These are phyloP conservation scores for Synanthedon formicaeformis DNA, from an alignment of 2,888 invertebrate genomes.

Conservation along the genomic window DNA sequence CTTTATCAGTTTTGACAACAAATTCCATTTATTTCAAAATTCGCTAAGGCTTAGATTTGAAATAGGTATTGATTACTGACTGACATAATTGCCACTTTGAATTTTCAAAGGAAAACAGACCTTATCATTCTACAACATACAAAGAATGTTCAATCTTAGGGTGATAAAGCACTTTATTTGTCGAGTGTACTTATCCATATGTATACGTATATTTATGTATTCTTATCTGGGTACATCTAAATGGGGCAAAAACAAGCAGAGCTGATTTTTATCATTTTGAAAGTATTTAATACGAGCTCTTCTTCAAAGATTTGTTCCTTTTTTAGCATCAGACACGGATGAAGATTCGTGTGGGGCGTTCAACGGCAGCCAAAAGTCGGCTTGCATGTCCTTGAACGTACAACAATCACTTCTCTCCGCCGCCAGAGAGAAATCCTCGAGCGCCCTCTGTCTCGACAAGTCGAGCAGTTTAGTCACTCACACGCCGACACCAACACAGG, in stretches of 20 bases:
- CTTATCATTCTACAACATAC: too few relatives aligned
- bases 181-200: too few relatives aligned
- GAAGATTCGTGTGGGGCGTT: conserved; percentile 63
- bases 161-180: too few relatives aligned
- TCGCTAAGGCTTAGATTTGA: too few relatives aligned
- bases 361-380: conserved; percentile 63
- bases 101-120: too few relatives aligned
- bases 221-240: neutral
- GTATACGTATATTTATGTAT: too few relatives aligned
- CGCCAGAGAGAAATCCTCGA: conserved; percentile 57
- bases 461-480: conserved; percentile 59
- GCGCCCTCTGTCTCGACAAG: conserved; percentile 61
- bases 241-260: conserved; percentile 24
- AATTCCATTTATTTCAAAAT: too few relatives aligned
- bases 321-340: conserved; percentile 53
- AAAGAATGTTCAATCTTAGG: too few relatives aligned
- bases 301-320: neutral
- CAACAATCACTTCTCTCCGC: conserved; percentile 53
- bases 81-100: too few relatives aligned
- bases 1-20: too few relatives aligned
- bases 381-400: conserved; percentile 56
- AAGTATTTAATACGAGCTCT: neutral
- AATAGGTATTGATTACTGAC: too few relatives aligned
- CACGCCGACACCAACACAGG: conserved; percentile 64
- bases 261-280: neutral